Conservation (phyloP, 1,140 invertebrate genomes). For the Yoshiicerus persimilis region DNA sequence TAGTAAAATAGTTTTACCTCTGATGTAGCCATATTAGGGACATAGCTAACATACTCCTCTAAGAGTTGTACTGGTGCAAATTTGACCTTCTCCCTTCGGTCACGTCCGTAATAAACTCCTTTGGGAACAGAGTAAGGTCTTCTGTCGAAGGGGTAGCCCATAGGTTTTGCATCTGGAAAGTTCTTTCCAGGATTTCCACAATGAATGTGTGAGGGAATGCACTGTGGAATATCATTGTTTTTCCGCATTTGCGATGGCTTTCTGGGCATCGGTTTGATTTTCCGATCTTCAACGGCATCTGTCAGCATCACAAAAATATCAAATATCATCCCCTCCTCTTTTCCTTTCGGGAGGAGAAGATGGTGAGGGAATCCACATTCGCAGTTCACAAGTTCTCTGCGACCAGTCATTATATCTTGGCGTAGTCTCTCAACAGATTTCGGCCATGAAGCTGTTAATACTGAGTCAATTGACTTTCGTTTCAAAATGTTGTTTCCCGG, state of each 20-base stretch:
- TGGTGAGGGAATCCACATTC: background rate
- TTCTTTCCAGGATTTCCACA: background rate
- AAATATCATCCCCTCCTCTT: background rate
- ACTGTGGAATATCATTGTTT: background rate
- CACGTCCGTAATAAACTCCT: background rate
- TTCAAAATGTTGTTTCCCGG: background rate
- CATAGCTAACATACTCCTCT: background rate
- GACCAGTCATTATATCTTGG: background rate
- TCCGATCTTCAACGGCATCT: background rate
- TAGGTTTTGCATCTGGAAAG: background rate
- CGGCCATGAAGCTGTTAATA: background rate
- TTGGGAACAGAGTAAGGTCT: background rate
- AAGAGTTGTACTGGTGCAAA: background rate
- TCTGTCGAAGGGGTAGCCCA: background rate
- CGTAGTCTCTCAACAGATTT: background rate
- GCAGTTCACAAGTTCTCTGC: background rate
- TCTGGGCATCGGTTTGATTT: background rate
- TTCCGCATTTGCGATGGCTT: background rate
- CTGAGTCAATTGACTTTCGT: background rate
- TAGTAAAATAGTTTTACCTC: background rate
- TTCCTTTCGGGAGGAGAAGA: background rate
- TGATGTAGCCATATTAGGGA: background rate
- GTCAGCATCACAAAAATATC: slow-evolving; percentile 1
- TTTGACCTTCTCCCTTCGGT: background rate
- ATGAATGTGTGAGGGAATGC: background rate